Evolutionary conservation across 92 coral and sea anemone genomes (phyloP).

Genomic region (Parazoanthus atlanticus): DNA sequence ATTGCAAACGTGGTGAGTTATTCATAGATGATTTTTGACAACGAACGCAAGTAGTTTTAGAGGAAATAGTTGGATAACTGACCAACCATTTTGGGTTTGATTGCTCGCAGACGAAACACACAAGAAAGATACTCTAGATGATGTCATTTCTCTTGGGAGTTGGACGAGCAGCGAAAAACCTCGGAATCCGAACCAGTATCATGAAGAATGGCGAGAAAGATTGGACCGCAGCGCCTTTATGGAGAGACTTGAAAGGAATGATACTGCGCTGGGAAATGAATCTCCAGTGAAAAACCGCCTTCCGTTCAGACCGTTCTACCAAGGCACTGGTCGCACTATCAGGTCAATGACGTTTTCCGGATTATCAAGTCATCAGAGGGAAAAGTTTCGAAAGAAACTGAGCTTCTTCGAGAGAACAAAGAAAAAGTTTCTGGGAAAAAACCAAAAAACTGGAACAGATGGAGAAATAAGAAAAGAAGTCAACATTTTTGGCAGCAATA

Average conservation of each 20-base stretch:
- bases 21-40: background rate
- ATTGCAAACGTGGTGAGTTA: conserved; percentile 18
- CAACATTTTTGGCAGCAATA: background rate
- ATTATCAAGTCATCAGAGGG: conserved; percentile 12
- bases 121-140: conserved; percentile 1
- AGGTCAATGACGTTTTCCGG: conserved; percentile 37
- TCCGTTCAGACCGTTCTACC: background rate
- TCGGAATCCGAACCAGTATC: background rate
- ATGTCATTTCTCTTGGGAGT: conserved; percentile 31
- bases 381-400: conserved; percentile 29
- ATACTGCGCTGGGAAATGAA: background rate
- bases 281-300: background rate
- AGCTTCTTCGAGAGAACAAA: conserved; percentile 55
- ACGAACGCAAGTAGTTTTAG: background rate
- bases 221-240: background rate
- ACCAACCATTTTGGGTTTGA: background rate
- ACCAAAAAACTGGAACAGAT: conserved; percentile 12
- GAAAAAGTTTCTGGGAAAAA: conserved; percentile 52
- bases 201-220: background rate
- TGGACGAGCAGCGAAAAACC: conserved; percentile 3
- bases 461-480: background rate
- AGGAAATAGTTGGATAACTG: background rate
- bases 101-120: background rate
- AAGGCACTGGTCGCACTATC: background rate
- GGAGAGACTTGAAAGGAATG: conserved; percentile 15